Evolutionary conservation across 2,113 vertebrate genomes (phyloP).

Genomic region (Nycticebus coucang): DNA sequence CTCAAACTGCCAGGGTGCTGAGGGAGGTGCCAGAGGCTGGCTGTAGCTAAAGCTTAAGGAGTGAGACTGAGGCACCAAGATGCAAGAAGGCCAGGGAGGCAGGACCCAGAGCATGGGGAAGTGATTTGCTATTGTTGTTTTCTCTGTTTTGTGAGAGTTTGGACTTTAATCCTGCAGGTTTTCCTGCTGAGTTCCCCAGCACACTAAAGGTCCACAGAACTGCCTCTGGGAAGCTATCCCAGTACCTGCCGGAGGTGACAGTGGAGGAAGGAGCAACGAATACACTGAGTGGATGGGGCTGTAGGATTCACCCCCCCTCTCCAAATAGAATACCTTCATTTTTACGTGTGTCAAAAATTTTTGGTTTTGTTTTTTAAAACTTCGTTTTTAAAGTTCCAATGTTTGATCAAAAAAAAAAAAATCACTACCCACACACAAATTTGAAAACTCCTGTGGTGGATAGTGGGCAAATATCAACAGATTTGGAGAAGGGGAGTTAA

Average conservation of each 20-base stretch:
- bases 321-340: not conserved
- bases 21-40: not conserved
- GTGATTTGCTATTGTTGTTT: not conserved
- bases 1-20: not conserved
- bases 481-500: not conserved
- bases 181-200: not conserved
- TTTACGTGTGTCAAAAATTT: not conserved
- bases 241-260: not conserved
- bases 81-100: not conserved
- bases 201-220: not conserved
- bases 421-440: not conserved
- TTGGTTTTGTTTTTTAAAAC: not conserved
- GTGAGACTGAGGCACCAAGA: not conserved
- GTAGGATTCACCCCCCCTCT: not conserved
- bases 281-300: not conserved
- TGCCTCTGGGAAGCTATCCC: not conserved
- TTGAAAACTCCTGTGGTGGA: not conserved
- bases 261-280: not conserved
- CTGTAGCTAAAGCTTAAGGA: not conserved
- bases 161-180: not conserved
- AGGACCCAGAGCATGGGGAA: not conserved
- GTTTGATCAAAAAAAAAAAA: not conserved
- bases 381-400: not conserved
- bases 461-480: not conserved
- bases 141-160: constrained; percentile 4